These are phyloP conservation scores for Gila robusta DNA, from an alignment of 2,797 vertebrate genomes.

Conservation along the genomic window DNA sequence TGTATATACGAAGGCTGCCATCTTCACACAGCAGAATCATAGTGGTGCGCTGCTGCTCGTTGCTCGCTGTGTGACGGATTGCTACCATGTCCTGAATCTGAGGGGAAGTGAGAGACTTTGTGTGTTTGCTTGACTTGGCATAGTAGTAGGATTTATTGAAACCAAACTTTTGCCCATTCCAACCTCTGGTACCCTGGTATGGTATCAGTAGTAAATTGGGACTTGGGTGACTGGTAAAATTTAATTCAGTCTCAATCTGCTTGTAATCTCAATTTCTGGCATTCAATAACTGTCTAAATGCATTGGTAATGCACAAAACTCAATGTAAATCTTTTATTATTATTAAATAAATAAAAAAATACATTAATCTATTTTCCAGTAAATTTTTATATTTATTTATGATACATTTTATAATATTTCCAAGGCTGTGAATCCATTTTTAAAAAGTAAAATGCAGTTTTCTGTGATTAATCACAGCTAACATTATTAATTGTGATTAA, in stretches of 20 bases:
- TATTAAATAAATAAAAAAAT: background rate
- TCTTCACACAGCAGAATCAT: slow-evolving; percentile 99
- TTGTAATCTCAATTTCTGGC: background rate
- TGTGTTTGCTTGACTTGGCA: background rate
- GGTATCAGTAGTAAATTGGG: background rate
- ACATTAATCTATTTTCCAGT: background rate
- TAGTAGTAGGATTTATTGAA: background rate
- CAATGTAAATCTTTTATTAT: background rate
- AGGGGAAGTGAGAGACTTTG: background rate
- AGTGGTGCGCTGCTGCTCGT: slow-evolving; percentile 97
- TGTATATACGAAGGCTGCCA: slow-evolving; percentile 97
- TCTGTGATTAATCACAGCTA: background rate
- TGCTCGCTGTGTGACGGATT: slow-evolving; percentile 96
- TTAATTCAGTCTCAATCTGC: background rate
- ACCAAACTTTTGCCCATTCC: too few species aligned
- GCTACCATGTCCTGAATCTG: slow-evolving; percentile 99
- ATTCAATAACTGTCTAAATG: background rate
- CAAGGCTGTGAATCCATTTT: background rate
- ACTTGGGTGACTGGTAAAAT: background rate
- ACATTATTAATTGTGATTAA: background rate
- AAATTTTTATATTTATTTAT: background rate
- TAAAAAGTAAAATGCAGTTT: background rate
- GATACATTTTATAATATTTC: background rate
- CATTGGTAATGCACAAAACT: background rate
- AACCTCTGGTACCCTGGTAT: background rate